Conservation (phyloP, 2,888 invertebrate genomes). For the Zygothrica quintamaculata region DNA sequence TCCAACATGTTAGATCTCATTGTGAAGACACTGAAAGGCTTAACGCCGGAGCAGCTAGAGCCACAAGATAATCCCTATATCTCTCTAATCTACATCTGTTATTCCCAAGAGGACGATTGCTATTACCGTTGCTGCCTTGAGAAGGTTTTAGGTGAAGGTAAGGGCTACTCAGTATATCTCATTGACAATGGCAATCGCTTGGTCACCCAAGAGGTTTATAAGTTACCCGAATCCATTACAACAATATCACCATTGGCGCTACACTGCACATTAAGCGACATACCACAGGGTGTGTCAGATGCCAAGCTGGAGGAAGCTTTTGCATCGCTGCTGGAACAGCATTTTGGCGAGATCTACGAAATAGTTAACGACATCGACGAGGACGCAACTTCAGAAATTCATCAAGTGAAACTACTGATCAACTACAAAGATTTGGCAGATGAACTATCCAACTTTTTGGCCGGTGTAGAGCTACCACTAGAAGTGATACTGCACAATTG, state of each 20-base stretch:
- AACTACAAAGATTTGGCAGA: conserved; percentile 86
- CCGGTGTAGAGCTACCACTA: conserved; percentile 60
- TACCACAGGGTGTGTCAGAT: conserved; percentile 66
- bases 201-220: conserved; percentile 86
- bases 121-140: conserved; percentile 92
- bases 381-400: too few relatives aligned
- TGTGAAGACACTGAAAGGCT: conserved; percentile 72
- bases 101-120: conserved; percentile 87
- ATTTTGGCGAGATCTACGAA: conserved; percentile 87
- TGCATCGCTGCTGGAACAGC: conserved; percentile 85
- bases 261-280: conserved; percentile 70
- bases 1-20: conserved; percentile 72
- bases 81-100: conserved; percentile 58
- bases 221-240: conserved; percentile 86
- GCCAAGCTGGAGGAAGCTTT: conserved; percentile 74
- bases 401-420: conserved; percentile 86
- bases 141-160: conserved; percentile 89
- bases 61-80: conserved; percentile 19
- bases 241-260: conserved; percentile 81
- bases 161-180: conserved; percentile 89
- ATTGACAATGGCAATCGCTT: conserved; percentile 89
- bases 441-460: conserved; percentile 81
- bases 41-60: conserved; percentile 48
- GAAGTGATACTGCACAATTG: conserved; percentile 86
- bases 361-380: conserved; percentile 86